Evolutionary conservation across 2,797 vertebrate species (phyloP), one percentile per base, ranked within the genome.

Genomic region (Myotis myotis): DNA sequence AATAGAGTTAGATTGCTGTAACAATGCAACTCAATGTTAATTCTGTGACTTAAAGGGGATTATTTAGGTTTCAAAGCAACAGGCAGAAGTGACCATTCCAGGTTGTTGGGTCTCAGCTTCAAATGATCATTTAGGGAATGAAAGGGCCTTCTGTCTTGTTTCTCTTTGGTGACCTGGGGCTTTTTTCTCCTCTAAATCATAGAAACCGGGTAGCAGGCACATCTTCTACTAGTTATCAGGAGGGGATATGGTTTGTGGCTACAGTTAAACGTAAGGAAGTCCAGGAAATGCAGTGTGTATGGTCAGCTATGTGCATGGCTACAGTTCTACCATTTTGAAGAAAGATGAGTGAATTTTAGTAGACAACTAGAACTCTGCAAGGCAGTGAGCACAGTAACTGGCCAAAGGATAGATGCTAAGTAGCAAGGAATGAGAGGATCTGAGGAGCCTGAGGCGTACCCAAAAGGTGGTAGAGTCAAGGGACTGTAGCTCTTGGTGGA

Each of bases 11-110:
- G 49, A 53, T 13, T 53, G 68, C 57, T 47, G 6, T 66, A 76
- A 71, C 22, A 75, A 55, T 71, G 47, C 72, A 51, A 70, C 23
- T 33, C 66, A 81, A 70, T 51, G 17, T 41, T 36, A 84, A 68
- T 55, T 86, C 60, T 60, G 25, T 3, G n/a, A 78, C 10, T 76
- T 71, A 76, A 76, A 41, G 44, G 11, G 25, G 76, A 83, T 36
- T 91, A 68, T 79, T 83, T 83, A 41, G 5, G 83, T 62, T 83
- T 95, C 68, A 75, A 83, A 83, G 72, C 66, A 68, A 80, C 12
- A 49, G 66, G 53, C 71, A 66, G 30, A 64, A 84, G 64, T 41
- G 28, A 76, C 53, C 12, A 28, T 33, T 60, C 8, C 82, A 68
- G 38, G 22, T 66, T 36, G 47, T 1, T 22, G 4, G 6, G 20